Conservation (phyloP, 2,888 invertebrate genomes). For the Hipparchia semele region DNA sequence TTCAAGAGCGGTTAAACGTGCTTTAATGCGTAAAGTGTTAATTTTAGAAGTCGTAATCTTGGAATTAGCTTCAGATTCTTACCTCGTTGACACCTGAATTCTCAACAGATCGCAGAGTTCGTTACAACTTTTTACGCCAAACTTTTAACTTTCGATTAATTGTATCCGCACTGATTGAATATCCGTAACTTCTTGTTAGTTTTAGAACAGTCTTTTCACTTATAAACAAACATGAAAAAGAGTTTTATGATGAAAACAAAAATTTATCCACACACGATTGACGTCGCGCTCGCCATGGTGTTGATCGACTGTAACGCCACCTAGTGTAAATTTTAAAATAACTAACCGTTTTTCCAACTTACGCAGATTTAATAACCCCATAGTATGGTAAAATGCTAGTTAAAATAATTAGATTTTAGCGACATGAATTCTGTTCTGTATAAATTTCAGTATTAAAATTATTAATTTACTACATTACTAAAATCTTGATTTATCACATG, state of each 20-base stretch:
- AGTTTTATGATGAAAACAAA: constrained; percentile 76
- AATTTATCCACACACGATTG: constrained; percentile 72
- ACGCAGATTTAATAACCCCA: neutral
- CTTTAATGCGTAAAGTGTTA: constrained; percentile 55
- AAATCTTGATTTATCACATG: too few relatives aligned
- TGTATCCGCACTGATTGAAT: constrained; percentile 58
- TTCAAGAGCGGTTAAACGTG: constrained; percentile 46
- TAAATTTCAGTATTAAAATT: too few relatives aligned
- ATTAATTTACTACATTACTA: too few relatives aligned
- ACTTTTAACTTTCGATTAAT: constrained; percentile 67
- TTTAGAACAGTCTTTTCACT: constrained; percentile 65
- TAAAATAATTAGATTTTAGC: neutral
- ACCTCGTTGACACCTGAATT: constrained; percentile 83
- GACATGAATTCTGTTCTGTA: too few relatives aligned
- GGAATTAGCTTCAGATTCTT: constrained; percentile 75
- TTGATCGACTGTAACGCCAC: constrained; percentile 61
- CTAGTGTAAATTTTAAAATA: constrained; percentile 44
- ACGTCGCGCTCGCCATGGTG: constrained; percentile 79
- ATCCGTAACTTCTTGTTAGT: constrained; percentile 61
- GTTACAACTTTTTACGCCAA: constrained; percentile 78
- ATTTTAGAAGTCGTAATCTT: constrained; percentile 68
- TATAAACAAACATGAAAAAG: constrained; percentile 71
- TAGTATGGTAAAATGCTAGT: too few relatives aligned
- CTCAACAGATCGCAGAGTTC: constrained; percentile 77
- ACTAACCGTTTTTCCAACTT: constrained; percentile 8